Conservation (phyloP, 1,140 invertebrate species). For the honey bee (Apis mellifera) region DNA sequence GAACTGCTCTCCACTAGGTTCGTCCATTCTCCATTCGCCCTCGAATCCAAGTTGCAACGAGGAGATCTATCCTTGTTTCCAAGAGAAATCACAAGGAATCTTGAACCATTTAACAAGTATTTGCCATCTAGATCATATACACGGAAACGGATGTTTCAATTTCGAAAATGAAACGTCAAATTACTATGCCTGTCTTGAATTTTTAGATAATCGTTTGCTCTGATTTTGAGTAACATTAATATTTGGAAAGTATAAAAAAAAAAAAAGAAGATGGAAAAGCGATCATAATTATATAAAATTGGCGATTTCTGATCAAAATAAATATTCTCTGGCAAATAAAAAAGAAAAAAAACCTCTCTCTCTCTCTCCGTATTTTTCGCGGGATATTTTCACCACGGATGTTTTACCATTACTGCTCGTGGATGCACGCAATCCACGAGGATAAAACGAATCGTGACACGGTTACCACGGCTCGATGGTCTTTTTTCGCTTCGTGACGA, state of each 20-base stretch:
- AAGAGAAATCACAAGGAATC: slow-evolving; percentile 64
- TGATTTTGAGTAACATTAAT: too few species aligned
- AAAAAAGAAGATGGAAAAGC: too few species aligned
- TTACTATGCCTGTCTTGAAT: neutral
- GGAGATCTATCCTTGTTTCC: slow-evolving; percentile 62
- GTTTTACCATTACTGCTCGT: slow-evolving; percentile 2
- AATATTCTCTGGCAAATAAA: too few species aligned
- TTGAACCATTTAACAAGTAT: slow-evolving; percentile 63
- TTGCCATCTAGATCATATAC: neutral
- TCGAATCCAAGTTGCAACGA: neutral
- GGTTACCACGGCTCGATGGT: slow-evolving; percentile 7
- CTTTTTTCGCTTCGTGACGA: slow-evolving; percentile 33
- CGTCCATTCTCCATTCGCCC: slow-evolving; percentile 20
- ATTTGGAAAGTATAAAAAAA: too few species aligned
- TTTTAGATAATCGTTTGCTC: too few species aligned
- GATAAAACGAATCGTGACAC: slow-evolving; percentile 35
- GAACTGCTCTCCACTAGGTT: slow-evolving; percentile 49
- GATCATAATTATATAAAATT: too few species aligned
- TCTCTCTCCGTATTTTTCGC: too few species aligned
- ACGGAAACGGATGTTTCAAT: slow-evolving; percentile 51
- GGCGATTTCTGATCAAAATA: too few species aligned
- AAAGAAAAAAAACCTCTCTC: too few species aligned
- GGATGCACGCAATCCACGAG: neutral
- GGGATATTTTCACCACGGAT: neutral
- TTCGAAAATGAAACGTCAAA: slow-evolving; percentile 56